Evolutionary conservation across 2,797 vertebrate species (phyloP), one percentile per base, ranked within the genome.

Genomic region (Leontopithecus rosalia): DNA sequence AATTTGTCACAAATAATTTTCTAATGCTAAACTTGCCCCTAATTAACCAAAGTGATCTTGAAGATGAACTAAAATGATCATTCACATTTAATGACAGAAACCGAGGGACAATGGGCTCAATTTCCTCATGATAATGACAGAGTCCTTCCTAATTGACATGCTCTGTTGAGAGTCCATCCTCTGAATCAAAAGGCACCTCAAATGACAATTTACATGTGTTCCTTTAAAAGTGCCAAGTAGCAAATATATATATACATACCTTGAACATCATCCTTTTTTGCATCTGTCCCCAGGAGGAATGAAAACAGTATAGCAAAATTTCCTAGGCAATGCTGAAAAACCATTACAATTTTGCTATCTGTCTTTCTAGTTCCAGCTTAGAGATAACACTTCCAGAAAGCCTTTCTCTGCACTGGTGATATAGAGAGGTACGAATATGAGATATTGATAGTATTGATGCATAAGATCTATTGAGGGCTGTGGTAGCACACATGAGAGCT

Each of bases 81-180:
- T 75, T 85, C 41, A 36, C 28, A 58, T 90, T 97, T 70, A 94
- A 55, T 48, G 46, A 86, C 52, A 73, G 77, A 95, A 87, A 17
- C 5, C 57, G 15, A 73, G 14, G 52, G 43, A n/a, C 5, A 61
- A 28, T 50, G 43, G 33, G 26, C 28, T 72, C 61, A 46, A n/a
- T 12, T 61, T 75, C 48, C 15, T 95, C n/a, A 33, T 7, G 15
- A 15, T 46, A 30, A 52, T 6, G n/a, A 28, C 8, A 81, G 3
- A 22, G 24, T 58, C 10, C 2, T 86, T 41, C 91, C 50, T 82
- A 77, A 79, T 77, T 55, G 82, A 61, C 11, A 79, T 39, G 5
- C 14, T 52, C 5, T 67, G 19, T 79, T 50, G 81, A 67, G 57
- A 76, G 67, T 48, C 41, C 7, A 4, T 81, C 17, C 5, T 81